Evolutionary conservation across 2,113 vertebrate species (phyloP).

Genomic region (Columbina picui): DNA sequence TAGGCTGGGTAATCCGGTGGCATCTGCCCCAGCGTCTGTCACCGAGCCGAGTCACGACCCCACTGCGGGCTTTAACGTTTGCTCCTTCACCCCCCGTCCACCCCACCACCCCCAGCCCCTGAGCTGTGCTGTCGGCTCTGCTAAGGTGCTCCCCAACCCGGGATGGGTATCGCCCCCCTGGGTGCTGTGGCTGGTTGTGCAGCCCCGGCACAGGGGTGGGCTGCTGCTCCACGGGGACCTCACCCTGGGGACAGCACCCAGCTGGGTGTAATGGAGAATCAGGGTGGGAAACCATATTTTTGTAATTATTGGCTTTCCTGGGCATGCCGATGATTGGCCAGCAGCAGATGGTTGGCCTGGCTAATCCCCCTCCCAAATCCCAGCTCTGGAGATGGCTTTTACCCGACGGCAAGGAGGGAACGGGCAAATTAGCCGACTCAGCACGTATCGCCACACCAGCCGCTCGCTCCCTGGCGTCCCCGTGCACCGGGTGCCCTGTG

Average conservation of each 20-base stretch:
- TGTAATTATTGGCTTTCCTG: slow-evolving; percentile 68
- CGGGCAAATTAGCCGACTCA: slow-evolving; percentile 38
- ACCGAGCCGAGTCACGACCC: slow-evolving; percentile 32
- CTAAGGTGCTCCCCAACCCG: rapidly evolving
- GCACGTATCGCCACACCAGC: not conserved
- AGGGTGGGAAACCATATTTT: slow-evolving; percentile 33
- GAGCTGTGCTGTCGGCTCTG: rapidly evolving
- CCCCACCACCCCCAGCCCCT: rapidly evolving
- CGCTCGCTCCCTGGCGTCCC: rapidly evolving
- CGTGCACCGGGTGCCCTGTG: rapidly evolving
- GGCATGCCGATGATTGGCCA: slow-evolving; percentile 31
- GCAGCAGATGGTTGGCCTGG: slow-evolving; percentile 67
- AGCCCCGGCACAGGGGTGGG: rapidly evolving
- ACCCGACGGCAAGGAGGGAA: not conserved
- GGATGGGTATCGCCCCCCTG: rapidly evolving
- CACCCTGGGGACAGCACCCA: not conserved
- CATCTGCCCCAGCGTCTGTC: slow-evolving; percentile 76
- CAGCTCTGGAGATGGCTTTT: slow-evolving; percentile 46
- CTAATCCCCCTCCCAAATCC: slow-evolving; percentile 70
- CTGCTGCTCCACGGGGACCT: rapidly evolving
- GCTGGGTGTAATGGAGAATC: not conserved
- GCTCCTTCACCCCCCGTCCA: slow-evolving; percentile 40
- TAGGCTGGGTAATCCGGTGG: slow-evolving; percentile 75
- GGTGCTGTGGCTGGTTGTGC: not conserved
- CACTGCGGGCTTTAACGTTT: slow-evolving; percentile 39